Conservation (phyloP, 2,113 vertebrate genomes). For the Stomatorhinus ivindoensis region DNA sequence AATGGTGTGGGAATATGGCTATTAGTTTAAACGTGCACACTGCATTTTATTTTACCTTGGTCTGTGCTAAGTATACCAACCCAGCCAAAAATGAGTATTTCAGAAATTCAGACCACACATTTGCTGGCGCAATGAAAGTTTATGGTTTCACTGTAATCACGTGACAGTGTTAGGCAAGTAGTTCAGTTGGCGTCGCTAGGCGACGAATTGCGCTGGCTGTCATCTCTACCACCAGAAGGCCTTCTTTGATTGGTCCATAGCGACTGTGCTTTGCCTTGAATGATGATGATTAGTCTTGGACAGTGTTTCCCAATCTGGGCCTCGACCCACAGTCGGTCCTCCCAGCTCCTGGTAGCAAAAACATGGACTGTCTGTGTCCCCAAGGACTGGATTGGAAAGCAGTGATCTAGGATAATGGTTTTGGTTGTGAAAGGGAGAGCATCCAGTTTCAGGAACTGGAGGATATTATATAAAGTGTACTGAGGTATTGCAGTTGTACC, state of each 20-base stretch:
- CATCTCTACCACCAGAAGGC: no score
- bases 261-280: not conserved
- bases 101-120: not conserved
- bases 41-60: not conserved
- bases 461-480: not conserved
- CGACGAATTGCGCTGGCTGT: not conserved
- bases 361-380: not conserved
- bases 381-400: not conserved
- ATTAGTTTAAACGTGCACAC: not conserved
- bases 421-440: not conserved
- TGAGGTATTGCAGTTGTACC: not conserved
- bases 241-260: not conserved
- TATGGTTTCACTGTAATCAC: not conserved
- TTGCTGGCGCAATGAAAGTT: not conserved
- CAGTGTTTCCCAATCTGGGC: not conserved
- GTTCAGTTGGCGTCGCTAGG: not conserved
- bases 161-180: not conserved
- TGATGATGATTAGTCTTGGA: not conserved
- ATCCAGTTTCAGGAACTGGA: not conserved
- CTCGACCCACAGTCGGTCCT: not conserved
- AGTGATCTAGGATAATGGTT: not conserved
- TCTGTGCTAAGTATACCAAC: not conserved
- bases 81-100: not conserved
- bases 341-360: not conserved
- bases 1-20: not conserved